phyloP scores from a whole-genome alignment of 2,797 vertebrate genomes.

The Mormyrus proboscirostris region DNA sequence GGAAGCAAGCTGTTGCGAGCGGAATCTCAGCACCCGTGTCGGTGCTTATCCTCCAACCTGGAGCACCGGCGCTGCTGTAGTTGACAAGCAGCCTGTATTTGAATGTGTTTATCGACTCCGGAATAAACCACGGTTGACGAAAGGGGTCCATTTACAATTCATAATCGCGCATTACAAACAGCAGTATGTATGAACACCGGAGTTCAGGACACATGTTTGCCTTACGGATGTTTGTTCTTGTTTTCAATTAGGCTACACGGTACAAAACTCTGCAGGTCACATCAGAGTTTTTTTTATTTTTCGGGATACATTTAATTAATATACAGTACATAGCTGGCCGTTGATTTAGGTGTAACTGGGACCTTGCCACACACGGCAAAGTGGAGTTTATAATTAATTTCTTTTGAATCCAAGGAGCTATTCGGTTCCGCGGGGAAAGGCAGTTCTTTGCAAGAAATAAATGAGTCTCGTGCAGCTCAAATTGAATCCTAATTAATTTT shows the following conservation, averaged over 20 bases:
- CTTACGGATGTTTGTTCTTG: neutral
- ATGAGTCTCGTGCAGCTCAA: constrained; percentile 23
- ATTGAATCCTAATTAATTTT: constrained; percentile 16
- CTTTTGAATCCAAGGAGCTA: neutral
- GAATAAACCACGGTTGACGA: constrained; percentile 14
- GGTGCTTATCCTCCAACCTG: neutral
- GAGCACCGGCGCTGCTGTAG: neutral
- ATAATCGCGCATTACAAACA: neutral
- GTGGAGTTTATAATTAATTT: constrained; percentile 29
- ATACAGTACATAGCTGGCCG: constrained; percentile 31
- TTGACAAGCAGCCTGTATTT: neutral
- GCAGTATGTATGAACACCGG: neutral
- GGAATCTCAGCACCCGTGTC: neutral
- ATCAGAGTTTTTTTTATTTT: neutral
- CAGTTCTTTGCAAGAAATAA: constrained; percentile 15
- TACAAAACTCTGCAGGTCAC: neutral
- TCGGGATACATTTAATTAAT: neutral
- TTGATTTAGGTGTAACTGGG: constrained; percentile 22
- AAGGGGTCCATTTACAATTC: constrained; percentile 15
- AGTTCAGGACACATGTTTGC: neutral
- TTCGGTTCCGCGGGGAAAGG: constrained; percentile 7
- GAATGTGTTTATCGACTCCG: neutral
- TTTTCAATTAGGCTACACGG: neutral
- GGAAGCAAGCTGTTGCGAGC: neutral
- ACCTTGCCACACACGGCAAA: neutral